A percentile compares a stretch with the other conserved stretches of the same genome.
Conservation (phyloP, 2,797 vertebrate species). For the Falco concolor region DNA sequence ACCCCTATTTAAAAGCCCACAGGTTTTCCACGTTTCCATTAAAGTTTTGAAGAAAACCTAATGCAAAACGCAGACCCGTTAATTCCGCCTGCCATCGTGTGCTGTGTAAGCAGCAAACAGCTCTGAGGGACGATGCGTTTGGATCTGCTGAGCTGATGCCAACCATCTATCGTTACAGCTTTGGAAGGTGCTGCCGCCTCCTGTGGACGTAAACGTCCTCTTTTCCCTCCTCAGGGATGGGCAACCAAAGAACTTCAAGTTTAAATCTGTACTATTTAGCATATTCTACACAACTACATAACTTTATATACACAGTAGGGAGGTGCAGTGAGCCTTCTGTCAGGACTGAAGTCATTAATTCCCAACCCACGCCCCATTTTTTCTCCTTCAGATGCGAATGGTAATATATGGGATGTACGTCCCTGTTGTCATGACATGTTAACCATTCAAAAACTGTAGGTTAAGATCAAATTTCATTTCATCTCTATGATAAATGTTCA, state of each 20-base stretch:
- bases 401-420: neutral
- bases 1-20: neutral
- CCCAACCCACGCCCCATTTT: neutral
- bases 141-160: neutral
- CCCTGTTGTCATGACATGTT: neutral
- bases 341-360: neutral
- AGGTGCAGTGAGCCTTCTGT: neutral
- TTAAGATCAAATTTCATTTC: neutral
- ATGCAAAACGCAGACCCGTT: too few relatives aligned
- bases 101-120: fast-evolving
- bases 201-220: fast-evolving
- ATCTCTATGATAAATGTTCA: neutral
- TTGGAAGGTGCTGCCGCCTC: neutral
- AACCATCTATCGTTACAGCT: neutral
- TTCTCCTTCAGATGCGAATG: neutral
- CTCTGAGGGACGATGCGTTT: fast-evolving
- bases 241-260: neutral
- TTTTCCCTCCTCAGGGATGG: neutral
- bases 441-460: neutral
- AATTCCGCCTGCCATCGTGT: fast-evolving
- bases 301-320: neutral
- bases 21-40: neutral
- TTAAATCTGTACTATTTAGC: neutral
- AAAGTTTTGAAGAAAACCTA: neutral
- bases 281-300: neutral